phyloP scores from a whole-genome alignment of 1,140 invertebrate genomes.

The Aphidius gifuensis region DNA sequence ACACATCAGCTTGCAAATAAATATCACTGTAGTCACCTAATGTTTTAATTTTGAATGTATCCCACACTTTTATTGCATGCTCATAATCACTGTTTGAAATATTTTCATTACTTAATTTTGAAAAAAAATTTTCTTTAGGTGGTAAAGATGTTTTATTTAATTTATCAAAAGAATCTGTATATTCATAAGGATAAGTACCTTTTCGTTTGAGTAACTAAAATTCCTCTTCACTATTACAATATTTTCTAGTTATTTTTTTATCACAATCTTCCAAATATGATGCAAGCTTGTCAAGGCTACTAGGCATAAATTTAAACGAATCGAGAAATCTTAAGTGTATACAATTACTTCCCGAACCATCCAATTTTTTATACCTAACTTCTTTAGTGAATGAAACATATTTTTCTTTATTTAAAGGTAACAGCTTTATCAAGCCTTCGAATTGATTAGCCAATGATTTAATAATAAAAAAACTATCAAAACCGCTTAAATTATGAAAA shows the following conservation, averaged over 20 bases:
- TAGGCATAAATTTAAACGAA: slow-evolving; percentile 7
- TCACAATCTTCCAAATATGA: slow-evolving; percentile 9
- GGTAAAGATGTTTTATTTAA: background rate
- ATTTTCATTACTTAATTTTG: background rate
- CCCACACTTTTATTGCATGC: background rate
- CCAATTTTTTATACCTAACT: background rate
- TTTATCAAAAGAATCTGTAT: background rate
- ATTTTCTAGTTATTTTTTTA: background rate
- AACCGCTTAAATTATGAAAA: slow-evolving; percentile 19
- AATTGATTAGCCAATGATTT: background rate
- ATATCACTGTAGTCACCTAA: background rate
- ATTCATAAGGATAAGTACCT: background rate
- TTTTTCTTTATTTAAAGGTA: slow-evolving; percentile 1
- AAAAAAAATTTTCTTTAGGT: background rate
- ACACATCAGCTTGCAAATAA: slow-evolving; percentile 2
- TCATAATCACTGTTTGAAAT: background rate
- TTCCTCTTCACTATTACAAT: background rate
- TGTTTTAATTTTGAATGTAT: background rate
- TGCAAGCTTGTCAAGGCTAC: slow-evolving; percentile 12
- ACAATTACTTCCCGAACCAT: background rate
- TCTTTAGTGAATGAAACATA: background rate
- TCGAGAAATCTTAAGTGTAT: background rate
- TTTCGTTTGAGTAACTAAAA: background rate
- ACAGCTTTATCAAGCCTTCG: background rate
- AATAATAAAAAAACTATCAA: slow-evolving; percentile 12